phyloP scores from a whole-genome alignment of 1,140 invertebrate species.

The Teleogryllus occipitalis region DNA sequence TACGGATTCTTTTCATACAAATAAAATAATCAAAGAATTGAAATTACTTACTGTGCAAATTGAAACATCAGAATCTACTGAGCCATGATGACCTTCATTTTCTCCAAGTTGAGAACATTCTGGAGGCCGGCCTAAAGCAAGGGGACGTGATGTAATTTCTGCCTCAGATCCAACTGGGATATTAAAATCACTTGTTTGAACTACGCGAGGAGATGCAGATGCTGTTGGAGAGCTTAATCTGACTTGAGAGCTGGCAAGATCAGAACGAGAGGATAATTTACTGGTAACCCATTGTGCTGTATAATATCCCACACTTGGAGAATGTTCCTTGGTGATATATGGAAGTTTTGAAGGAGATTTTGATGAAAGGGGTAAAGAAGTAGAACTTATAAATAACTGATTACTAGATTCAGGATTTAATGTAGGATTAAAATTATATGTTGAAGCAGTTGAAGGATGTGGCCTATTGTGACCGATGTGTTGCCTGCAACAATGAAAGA shows the following conservation, averaged over 20 bases:
- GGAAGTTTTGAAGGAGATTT: conserved; percentile 10
- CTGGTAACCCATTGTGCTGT: background rate
- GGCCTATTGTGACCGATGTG: background rate
- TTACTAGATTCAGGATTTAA: conserved; percentile 2
- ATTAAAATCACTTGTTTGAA: background rate
- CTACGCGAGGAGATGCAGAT: too few species aligned
- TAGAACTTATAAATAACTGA: background rate
- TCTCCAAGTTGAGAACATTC: conserved; percentile 8
- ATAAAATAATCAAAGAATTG: background rate
- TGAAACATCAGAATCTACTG: background rate
- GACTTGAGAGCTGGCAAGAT: background rate
- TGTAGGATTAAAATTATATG: conserved; percentile 3
- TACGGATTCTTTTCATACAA: background rate
- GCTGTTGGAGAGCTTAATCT: too few species aligned
- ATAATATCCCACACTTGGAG: background rate
- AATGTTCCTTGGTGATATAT: background rate
- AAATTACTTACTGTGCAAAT: background rate
- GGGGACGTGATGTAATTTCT: background rate
- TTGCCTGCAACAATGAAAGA: background rate
- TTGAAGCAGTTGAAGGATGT: conserved; percentile 5
- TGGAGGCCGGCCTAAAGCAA: background rate
- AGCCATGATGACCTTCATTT: background rate
- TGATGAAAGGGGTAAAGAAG: background rate
- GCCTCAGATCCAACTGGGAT: background rate
- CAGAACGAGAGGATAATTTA: background rate